Evolutionary conservation across 2,113 vertebrate genomes (phyloP).

Genomic region (Tauraco erythrolophus): DNA sequence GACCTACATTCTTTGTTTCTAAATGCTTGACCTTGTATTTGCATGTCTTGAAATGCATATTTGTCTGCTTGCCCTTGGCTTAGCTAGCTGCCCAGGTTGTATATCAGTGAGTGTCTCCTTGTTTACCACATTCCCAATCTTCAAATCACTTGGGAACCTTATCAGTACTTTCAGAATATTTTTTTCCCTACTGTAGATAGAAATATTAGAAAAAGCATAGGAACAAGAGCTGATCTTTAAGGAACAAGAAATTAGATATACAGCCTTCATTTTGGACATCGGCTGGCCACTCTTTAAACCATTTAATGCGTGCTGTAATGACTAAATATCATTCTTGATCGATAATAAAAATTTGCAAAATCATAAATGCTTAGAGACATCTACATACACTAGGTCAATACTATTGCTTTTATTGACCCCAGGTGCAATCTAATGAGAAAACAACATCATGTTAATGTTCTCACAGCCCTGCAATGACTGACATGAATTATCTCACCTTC

Average conservation of each 20-base stretch:
- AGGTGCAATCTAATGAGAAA: slow-evolving; percentile 19
- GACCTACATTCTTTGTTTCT: neutral
- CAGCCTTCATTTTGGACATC: neutral
- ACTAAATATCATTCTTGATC: neutral
- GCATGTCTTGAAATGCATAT: neutral
- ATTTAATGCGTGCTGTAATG: neutral
- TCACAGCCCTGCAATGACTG: neutral
- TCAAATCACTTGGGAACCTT: neutral
- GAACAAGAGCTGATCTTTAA: neutral
- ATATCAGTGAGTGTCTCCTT: neutral
- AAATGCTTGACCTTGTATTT: neutral
- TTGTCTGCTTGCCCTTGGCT: neutral
- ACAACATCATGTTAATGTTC: slow-evolving; percentile 2
- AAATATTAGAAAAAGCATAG: neutral
- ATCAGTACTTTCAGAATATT: neutral
- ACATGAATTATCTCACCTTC: neutral
- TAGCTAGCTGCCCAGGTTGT: neutral
- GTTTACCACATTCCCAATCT: neutral
- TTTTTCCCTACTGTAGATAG: neutral
- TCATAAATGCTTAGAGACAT: slow-evolving; percentile 19
- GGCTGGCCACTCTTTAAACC: neutral
- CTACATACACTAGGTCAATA: neutral
- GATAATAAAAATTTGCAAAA: neutral
- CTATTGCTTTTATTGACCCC: slow-evolving; percentile 26
- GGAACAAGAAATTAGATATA: neutral